Evolutionary conservation across 2,888 invertebrate species (phyloP).

Genomic region (Epinotia bilunana): DNA sequence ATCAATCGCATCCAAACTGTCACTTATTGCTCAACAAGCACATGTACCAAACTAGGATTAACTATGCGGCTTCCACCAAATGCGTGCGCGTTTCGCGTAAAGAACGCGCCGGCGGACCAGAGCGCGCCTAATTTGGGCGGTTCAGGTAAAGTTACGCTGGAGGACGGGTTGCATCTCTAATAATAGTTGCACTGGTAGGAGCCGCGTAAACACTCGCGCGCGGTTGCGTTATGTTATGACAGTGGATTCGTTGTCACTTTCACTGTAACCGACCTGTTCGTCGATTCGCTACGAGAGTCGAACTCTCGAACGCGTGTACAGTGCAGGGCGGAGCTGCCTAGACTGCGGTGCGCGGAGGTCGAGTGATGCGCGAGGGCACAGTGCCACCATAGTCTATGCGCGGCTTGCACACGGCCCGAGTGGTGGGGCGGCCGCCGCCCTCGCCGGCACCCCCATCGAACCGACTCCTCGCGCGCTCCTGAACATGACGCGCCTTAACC

Average conservation of each 20-base stretch:
- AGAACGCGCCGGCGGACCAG: constrained; percentile 66
- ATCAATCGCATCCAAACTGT: constrained; percentile 72
- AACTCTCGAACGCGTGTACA: constrained; percentile 81
- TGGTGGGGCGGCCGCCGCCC: constrained; percentile 67
- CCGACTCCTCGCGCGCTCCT: constrained; percentile 41
- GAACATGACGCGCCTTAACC: constrained; percentile 10
- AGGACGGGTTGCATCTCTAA: constrained; percentile 76
- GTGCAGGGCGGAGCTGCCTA: constrained; percentile 79
- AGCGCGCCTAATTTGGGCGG: constrained; percentile 84
- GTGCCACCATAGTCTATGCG: constrained; percentile 81
- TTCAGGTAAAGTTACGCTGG: constrained; percentile 84
- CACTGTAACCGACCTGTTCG: constrained; percentile 83
- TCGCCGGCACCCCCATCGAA: constrained; percentile 48
- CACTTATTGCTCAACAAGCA: constrained; percentile 75
- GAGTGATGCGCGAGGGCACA: constrained; percentile 81
- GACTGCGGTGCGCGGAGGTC: constrained; percentile 83
- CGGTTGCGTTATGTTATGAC: constrained; percentile 59
- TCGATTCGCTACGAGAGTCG: constrained; percentile 82
- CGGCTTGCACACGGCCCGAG: constrained; percentile 84
- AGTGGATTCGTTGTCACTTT: constrained; percentile 70
- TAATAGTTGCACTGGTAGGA: constrained; percentile 75
- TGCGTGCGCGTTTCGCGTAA: constrained; percentile 61
- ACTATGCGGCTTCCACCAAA: constrained; percentile 69
- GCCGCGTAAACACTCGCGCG: constrained; percentile 75
- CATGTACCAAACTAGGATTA: constrained; percentile 64